Evolutionary conservation across 2,113 vertebrate genomes (phyloP).

Genomic region (Opisthocomus hoazin): DNA sequence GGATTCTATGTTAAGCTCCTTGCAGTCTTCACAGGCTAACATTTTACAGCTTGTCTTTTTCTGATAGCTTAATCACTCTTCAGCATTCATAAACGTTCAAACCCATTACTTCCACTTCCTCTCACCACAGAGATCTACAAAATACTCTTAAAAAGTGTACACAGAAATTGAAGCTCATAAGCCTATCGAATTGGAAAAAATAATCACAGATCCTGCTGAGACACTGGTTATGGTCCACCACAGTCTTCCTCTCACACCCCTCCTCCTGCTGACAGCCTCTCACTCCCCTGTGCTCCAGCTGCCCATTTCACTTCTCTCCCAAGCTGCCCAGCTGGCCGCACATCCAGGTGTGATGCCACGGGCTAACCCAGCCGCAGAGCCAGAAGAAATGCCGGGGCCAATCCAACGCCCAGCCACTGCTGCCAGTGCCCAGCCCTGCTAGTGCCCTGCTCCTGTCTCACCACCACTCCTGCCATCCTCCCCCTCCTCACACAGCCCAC

Average conservation of each 20-base stretch:
- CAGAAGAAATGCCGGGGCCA: not conserved
- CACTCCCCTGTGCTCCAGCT: not conserved
- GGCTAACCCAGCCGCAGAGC: not conserved
- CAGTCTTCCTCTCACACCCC: not conserved
- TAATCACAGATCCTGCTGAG: not conserved
- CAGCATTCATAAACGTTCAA: not conserved
- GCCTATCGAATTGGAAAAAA: not conserved
- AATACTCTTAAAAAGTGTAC: not conserved
- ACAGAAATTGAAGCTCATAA: not conserved
- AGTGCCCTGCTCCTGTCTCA: not conserved
- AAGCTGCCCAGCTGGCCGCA: not conserved
- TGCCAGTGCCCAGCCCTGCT: not conserved
- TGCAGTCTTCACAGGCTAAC: not conserved
- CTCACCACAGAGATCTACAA: not conserved
- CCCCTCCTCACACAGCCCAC: not conserved
- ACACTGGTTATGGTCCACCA: not conserved
- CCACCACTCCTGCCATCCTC: accelerated
- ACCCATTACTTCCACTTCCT: not conserved
- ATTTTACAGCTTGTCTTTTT: not conserved
- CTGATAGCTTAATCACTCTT: not conserved
- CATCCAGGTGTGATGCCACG: not conserved
- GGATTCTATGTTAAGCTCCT: not conserved
- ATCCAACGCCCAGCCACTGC: accelerated
- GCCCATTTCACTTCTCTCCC: not conserved
- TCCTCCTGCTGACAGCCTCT: not conserved